Evolutionary conservation across 2,797 vertebrate species (phyloP).

Genomic region (Brotula barbata): DNA sequence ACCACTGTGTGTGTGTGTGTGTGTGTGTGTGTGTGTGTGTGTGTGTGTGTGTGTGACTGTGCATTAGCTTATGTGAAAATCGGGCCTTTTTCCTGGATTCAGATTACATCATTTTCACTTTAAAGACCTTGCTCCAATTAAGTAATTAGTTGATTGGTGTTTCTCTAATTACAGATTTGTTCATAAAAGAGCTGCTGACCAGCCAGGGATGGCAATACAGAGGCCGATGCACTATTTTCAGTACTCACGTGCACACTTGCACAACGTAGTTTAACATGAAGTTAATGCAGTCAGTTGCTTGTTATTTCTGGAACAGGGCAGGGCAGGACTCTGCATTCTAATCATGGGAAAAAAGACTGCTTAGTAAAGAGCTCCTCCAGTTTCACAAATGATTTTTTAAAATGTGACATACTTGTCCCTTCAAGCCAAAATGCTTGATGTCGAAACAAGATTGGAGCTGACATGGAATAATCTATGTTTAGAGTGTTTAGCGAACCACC

Average conservation of each 20-base stretch:
- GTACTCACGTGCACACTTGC: slow-evolving; percentile 13
- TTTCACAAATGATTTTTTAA: slow-evolving; percentile 31
- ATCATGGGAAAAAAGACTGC: slow-evolving; percentile 67
- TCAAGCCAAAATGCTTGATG: too few species aligned
- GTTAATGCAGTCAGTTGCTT: slow-evolving; percentile 70
- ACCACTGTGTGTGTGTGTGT: slow-evolving; percentile 53
- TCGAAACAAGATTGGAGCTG: not conserved
- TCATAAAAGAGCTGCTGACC: slow-evolving; percentile 80
- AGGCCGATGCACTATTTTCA: slow-evolving; percentile 68
- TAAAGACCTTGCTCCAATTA: slow-evolving; percentile 81
- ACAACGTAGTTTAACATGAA: slow-evolving; percentile 52
- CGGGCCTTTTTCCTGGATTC: slow-evolving; percentile 71
- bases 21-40: slow-evolving; percentile 53
- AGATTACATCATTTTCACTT: slow-evolving; percentile 82
- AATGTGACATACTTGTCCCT: slow-evolving; percentile 12
- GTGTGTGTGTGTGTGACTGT: slow-evolving; percentile 43
- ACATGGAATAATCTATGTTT: not conserved
- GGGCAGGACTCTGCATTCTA: slow-evolving; percentile 59
- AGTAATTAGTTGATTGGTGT: slow-evolving; percentile 81
- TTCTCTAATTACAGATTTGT: slow-evolving; percentile 79
- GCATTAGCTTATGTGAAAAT: slow-evolving; percentile 54
- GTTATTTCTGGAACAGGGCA: slow-evolving; percentile 75
- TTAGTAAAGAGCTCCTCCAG: slow-evolving; percentile 57
- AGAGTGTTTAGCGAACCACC: slow-evolving; percentile 9
- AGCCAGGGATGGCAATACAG: slow-evolving; percentile 61